Conservation (phyloP, 2,113 vertebrate species). For the Etheostoma spectabile region DNA sequence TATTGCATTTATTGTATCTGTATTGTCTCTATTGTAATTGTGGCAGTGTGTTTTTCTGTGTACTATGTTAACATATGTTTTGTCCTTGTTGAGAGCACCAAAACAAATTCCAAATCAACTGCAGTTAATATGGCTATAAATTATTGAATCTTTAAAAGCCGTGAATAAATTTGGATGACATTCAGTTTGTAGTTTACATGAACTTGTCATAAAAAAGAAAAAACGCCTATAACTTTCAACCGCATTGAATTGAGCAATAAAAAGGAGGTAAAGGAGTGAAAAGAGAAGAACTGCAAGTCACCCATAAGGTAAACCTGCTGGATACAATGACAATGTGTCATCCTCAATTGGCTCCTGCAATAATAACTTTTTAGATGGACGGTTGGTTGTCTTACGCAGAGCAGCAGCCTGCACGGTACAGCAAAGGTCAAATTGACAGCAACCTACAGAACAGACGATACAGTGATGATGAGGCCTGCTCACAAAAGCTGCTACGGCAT, state of each 20-base stretch:
- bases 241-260: neutral
- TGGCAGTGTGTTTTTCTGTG: too few species aligned
- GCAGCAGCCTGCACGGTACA: conserved; percentile 37
- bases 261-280: neutral
- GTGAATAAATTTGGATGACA: neutral
- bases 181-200: neutral
- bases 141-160: neutral
- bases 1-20: too few species aligned
- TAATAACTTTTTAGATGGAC: conserved; percentile 54
- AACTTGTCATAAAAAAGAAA: neutral
- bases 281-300: conserved; percentile 20
- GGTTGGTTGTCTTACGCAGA: conserved; percentile 37
- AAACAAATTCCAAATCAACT: too few species aligned
- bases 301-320: conserved; percentile 15
- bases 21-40: too few species aligned
- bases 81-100: too few species aligned
- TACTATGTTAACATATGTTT: too few species aligned
- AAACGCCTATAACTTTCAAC: neutral
- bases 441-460: conserved; percentile 63
- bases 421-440: conserved; percentile 60
- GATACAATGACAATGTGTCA: conserved; percentile 9
- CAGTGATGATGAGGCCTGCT: conserved; percentile 45
- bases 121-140: too few species aligned
- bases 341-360: conserved; percentile 27
- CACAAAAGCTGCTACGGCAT: conserved; percentile 48